A percentile compares a stretch with the other conserved stretches of the same genome.
Evolutionary conservation across 2,888 invertebrate genomes (phyloP).

Genomic region (Andrena fulva): DNA sequence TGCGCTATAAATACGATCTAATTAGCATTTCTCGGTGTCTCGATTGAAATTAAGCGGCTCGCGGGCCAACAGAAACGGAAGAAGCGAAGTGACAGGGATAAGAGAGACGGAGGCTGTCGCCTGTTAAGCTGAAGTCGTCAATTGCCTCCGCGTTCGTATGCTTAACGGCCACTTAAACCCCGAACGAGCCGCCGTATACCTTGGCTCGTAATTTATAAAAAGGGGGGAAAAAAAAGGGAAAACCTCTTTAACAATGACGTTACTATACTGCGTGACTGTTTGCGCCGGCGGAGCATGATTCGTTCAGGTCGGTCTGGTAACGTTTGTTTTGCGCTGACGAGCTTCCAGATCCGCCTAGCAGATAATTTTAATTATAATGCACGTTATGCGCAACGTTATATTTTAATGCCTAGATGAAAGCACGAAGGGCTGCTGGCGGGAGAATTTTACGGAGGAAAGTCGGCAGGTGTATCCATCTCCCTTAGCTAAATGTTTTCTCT

Average conservation of each 20-base stretch:
- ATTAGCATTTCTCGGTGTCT: constrained; percentile 78
- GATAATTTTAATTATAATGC: constrained; percentile 44
- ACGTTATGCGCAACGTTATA: constrained; percentile 12
- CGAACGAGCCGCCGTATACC: constrained; percentile 49
- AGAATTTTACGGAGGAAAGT: background rate
- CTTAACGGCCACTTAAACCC: constrained; percentile 68
- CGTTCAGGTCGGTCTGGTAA: constrained; percentile 15
- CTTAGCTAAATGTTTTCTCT: background rate
- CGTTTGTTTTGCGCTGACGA: constrained; percentile 27
- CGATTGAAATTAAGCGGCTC: constrained; percentile 74
- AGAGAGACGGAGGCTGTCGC: constrained; percentile 40
- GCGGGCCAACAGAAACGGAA: constrained; percentile 52
- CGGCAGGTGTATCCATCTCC: background rate
- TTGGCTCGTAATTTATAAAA: constrained; percentile 24
- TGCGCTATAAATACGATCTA: constrained; percentile 77
- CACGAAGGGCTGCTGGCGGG: background rate
- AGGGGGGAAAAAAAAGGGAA: background rate
- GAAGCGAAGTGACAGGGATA: constrained; percentile 45
- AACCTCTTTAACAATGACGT: constrained; percentile 27
- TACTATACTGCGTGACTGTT: constrained; percentile 29
- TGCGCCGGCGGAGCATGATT: background rate
- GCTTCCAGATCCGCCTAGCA: constrained; percentile 26
- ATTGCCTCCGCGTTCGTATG: constrained; percentile 53
- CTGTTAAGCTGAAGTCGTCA: constrained; percentile 64
- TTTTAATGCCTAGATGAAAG: constrained; percentile 27